Percentiles rank a stretch among this genome's conserved stretches.
These are phyloP conservation scores for Eubasilissa regina DNA, from an alignment of 1,140 invertebrate species.

Conservation along the genomic window DNA sequence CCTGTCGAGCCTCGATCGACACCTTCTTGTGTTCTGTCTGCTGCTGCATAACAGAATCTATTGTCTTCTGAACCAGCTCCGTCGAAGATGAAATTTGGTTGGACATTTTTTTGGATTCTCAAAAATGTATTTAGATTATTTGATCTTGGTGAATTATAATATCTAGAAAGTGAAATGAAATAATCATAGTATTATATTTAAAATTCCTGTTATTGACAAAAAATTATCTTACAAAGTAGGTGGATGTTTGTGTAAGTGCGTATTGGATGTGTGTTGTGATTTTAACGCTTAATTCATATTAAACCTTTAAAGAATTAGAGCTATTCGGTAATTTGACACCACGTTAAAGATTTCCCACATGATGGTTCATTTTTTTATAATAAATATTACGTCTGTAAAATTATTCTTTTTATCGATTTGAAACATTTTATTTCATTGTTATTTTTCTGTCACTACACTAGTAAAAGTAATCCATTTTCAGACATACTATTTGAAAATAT, in stretches of 20 bases:
- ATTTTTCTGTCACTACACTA: too few relatives aligned
- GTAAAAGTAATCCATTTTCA: too few relatives aligned
- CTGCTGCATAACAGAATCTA: conserved; percentile 68
- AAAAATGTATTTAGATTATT: background rate
- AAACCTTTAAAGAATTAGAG: too few relatives aligned
- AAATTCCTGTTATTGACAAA: conserved; percentile 14
- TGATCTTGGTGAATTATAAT: background rate
- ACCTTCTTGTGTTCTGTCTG: conserved; percentile 65
- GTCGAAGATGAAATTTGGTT: conserved; percentile 55
- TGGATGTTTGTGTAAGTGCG: background rate
- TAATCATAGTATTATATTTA: background rate
- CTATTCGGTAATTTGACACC: too few relatives aligned
- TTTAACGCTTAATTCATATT: too few relatives aligned
- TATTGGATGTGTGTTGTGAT: too few relatives aligned
- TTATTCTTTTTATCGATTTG: too few relatives aligned
- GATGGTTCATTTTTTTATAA: too few relatives aligned
- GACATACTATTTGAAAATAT: too few relatives aligned
- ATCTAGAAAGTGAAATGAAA: conserved; percentile 26
- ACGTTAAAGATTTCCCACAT: too few relatives aligned
- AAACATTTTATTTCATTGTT: too few relatives aligned
- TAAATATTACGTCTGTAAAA: too few relatives aligned
- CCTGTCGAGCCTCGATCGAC: conserved; percentile 69
- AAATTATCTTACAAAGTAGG: background rate
- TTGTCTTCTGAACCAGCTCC: conserved; percentile 68
- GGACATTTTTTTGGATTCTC: conserved; percentile 51